Conservation (phyloP, 1,140 invertebrate genomes). For the Diprion similis region DNA sequence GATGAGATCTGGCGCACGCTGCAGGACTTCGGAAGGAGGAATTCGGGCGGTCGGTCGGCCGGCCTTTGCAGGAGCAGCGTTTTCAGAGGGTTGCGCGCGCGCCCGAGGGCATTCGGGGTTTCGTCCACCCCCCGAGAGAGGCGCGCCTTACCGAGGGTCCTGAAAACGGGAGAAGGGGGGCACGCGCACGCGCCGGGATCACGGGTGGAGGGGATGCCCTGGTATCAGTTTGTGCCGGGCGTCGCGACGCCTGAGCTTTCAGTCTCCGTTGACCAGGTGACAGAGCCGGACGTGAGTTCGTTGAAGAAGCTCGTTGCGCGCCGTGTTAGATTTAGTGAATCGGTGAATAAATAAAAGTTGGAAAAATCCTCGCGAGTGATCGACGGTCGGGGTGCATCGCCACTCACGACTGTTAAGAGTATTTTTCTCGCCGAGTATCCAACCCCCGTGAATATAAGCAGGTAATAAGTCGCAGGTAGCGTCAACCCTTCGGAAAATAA, state of each 20-base stretch:
- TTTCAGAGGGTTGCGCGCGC: conserved; percentile 1
- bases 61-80: neutral
- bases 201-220: conserved; percentile 39
- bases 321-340: neutral
- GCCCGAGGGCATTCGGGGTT: neutral
- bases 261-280: conserved; percentile 46
- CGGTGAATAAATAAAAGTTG: no score
- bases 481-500: no score
- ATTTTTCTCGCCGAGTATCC: no score
- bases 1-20: neutral
- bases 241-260: conserved; percentile 48
- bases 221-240: conserved; percentile 56
- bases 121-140: neutral
- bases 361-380: no score
- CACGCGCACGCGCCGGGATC: conserved; percentile 34
- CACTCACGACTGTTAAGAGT: no score
- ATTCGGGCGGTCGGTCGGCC: no score
- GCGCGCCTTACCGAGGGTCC: neutral
- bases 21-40: neutral
- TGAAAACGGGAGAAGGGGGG: neutral
- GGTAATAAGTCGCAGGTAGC: no score
- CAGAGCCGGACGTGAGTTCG: conserved; percentile 30
- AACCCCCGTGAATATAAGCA: no score
- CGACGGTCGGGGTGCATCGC: no score
- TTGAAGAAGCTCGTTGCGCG: neutral